These are phyloP conservation scores for Apodemia mormo DNA, from an alignment of 2,888 invertebrate species.

Conservation along the genomic window DNA sequence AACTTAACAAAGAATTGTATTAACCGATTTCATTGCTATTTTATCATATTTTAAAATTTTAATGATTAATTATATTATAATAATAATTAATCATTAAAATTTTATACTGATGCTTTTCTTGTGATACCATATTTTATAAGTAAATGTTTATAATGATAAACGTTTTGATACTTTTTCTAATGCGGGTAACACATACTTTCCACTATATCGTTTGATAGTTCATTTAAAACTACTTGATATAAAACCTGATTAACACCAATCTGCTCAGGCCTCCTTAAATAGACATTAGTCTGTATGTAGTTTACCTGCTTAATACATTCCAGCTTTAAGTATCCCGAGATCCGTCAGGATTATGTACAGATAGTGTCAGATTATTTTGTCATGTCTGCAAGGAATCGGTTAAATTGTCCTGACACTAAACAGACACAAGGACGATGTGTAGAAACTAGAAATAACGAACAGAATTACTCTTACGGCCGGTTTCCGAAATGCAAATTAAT, in stretches of 20 bases:
- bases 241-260: too few species aligned
- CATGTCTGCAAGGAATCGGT: neutral
- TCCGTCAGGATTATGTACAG: too few species aligned
- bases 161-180: too few species aligned
- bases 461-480: neutral
- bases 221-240: too few species aligned
- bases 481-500: too few species aligned
- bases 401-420: constrained; percentile 2
- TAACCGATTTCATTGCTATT: constrained; percentile 7
- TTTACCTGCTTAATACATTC: too few species aligned
- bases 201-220: too few species aligned
- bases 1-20: neutral
- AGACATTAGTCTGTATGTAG: too few species aligned
- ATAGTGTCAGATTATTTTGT: too few species aligned
- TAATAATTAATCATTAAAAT: neutral
- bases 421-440: constrained; percentile 10
- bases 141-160: constrained; percentile 3
- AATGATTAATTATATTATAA: neutral
- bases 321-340: too few species aligned
- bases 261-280: too few species aligned
- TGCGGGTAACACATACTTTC: too few species aligned
- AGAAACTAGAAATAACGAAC: constrained; percentile 1
- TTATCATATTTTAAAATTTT: neutral
- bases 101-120: neutral
- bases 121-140: neutral